A percentile compares a stretch with the other conserved stretches of the same genome.
Evolutionary conservation across 2,797 vertebrate species (phyloP).

Genomic region (Takifugu rubripes): DNA sequence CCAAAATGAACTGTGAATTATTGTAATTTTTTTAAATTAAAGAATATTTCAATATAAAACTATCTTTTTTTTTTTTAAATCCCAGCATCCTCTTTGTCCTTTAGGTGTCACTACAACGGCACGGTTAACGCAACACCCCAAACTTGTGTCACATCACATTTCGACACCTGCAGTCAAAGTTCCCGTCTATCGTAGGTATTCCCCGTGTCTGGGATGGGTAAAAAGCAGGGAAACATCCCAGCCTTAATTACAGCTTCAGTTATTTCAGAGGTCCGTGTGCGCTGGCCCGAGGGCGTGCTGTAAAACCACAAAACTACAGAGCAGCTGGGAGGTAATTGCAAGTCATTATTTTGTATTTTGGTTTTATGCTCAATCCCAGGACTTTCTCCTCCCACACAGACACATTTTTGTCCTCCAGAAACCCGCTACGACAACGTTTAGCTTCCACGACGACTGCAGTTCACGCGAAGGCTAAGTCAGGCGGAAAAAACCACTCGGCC

Average conservation of each 20-base stretch:
- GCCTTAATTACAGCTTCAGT: slow-evolving; percentile 70
- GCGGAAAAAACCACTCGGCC: slow-evolving; percentile 3
- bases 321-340: slow-evolving; percentile 69
- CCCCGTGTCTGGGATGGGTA: slow-evolving; percentile 55
- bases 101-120: slow-evolving; percentile 78
- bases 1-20: slow-evolving; percentile 73
- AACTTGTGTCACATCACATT: too few relatives aligned
- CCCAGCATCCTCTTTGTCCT: slow-evolving; percentile 64
- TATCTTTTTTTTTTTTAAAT: neutral
- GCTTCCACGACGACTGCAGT: slow-evolving; percentile 5
- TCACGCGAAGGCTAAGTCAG: slow-evolving; percentile 15
- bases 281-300: slow-evolving; percentile 59
- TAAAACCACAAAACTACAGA: slow-evolving; percentile 74
- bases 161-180: slow-evolving; percentile 17
- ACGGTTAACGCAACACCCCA: slow-evolving; percentile 2
- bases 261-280: slow-evolving; percentile 67
- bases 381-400: slow-evolving; percentile 69
- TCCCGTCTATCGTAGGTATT: slow-evolving; percentile 43
- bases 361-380: slow-evolving; percentile 60
- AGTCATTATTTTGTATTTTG: slow-evolving; percentile 73
- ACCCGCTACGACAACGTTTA: neutral
- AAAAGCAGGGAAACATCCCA: slow-evolving; percentile 55
- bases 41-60: slow-evolving; percentile 50
- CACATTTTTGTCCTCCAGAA: slow-evolving; percentile 28
- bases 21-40: slow-evolving; percentile 66